Evolutionary conservation across 1,140 invertebrate genomes (phyloP).

Genomic region (Rhyzopertha dominica): DNA sequence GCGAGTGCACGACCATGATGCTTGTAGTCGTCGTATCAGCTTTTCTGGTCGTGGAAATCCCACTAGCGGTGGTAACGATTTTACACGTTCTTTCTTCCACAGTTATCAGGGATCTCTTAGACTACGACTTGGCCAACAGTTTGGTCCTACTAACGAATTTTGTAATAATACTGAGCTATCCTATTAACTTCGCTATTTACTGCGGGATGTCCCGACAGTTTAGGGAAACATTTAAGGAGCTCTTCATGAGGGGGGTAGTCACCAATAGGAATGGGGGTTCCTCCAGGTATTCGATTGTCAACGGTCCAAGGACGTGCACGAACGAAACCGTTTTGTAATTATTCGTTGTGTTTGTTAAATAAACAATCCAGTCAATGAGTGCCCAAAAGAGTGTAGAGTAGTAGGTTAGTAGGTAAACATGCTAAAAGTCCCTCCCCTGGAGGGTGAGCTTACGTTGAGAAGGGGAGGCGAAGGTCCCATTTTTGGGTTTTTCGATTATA

Average conservation of each 20-base stretch:
- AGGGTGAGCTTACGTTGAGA: no score
- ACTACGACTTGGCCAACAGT: constrained; percentile 76
- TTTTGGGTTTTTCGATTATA: no score
- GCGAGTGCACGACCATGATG: constrained; percentile 90
- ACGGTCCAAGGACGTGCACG: constrained; percentile 72
- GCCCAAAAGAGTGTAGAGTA: no score
- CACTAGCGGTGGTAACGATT: constrained; percentile 80
- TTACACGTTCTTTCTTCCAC: constrained; percentile 77
- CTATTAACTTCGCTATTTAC: constrained; percentile 93
- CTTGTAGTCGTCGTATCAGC: constrained; percentile 91
- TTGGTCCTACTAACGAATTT: constrained; percentile 86
- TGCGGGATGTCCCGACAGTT: constrained; percentile 93
- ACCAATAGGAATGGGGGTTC: constrained; percentile 62
- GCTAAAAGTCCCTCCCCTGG: no score
- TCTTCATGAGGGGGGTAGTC: constrained; percentile 66
- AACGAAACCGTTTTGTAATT: constrained; percentile 75
- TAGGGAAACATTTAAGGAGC: constrained; percentile 85
- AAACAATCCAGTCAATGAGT: no score
- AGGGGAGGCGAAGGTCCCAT: no score
- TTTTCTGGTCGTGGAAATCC: constrained; percentile 86
- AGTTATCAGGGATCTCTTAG: constrained; percentile 60
- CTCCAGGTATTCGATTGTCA: constrained; percentile 70
- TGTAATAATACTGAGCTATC: constrained; percentile 86
- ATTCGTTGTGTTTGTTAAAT: no score
- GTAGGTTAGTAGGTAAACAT: no score